Percentiles rank a stretch among this genome's conserved stretches.
Conservation (phyloP, 2,797 vertebrate species). For the Aselliscus stoliczkanus region DNA sequence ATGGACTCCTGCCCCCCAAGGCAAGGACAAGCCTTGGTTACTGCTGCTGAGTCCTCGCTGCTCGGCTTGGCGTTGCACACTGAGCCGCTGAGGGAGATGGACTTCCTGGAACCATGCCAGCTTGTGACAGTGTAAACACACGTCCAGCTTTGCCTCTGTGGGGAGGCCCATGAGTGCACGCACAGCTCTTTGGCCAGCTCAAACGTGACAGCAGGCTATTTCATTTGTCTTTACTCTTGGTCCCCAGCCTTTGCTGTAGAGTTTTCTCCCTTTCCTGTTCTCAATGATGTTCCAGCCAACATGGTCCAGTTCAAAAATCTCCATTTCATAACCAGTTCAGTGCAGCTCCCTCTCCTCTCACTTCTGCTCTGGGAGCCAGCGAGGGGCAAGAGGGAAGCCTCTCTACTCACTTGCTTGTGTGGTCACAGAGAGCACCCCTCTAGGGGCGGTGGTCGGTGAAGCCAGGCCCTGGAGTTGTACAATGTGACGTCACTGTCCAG, state of each 20-base stretch:
- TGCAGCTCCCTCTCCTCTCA: background rate
- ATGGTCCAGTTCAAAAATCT: background rate
- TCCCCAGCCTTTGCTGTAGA: background rate
- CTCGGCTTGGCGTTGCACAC: background rate
- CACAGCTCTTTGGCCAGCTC: background rate
- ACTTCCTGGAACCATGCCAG: background rate
- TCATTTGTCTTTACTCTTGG: background rate
- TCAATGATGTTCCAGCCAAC: background rate
- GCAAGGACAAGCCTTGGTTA: background rate
- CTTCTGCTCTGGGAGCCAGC: background rate
- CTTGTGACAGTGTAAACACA: background rate
- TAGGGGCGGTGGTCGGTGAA: background rate
- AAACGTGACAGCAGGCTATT: background rate
- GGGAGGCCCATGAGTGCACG: no score
- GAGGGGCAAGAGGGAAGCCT: background rate
- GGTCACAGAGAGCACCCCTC: background rate
- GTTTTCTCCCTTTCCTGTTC: background rate
- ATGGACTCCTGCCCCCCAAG: background rate
- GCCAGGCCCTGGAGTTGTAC: background rate
- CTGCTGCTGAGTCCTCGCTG: background rate
- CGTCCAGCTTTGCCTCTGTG: background rate
- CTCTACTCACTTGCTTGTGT: background rate
- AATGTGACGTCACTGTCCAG: background rate
- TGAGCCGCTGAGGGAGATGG: background rate
- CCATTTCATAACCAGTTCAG: background rate